Evolutionary conservation across 2,797 vertebrate species (phyloP), one percentile per base, ranked within the genome.

Genomic region (Hydrocynus forskahlii): DNA sequence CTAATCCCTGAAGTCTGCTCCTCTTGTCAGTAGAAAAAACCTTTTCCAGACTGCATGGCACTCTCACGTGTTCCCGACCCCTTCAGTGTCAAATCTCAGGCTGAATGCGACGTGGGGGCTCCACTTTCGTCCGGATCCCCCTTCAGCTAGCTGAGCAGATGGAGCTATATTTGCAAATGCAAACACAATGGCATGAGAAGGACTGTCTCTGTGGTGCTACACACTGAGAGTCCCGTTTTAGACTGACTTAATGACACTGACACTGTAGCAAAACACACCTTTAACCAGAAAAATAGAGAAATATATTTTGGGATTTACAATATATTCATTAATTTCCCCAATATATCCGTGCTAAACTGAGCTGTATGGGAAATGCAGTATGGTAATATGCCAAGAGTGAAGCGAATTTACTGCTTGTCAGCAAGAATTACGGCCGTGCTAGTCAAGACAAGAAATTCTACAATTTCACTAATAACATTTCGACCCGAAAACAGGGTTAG

Each of bases 401-500:
- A 74, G 73, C 77, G 60, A 55, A 75, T 38, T 25, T 50, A 81
- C 81, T 79, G 68, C 70, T 23, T 25, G 76, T 68, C 79, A 57
- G 72, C 55, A 7, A 12, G 4, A 35, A 35, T 16, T 17, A 7
- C 13, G 1, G 14, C 29, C 4, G 13, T 17, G 4, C 4, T 7
- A 40, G 17, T 50, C 29, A 1, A 23, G 35, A 78, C 75, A 62
- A 25, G 17, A 68, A 52, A 40, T 17, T 10, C 38, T 16, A 52
- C 29, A 8, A 40, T 7, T 14, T 43, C 52, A 80, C 72, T 83
- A 84, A 75, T 81, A 48, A 68, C 43, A 43, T 7, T 84, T 86
- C 72, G 54, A 78, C 80, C 73, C 21, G 40, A 40, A 38, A 10
- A 38, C 2, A 50, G 50, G 69, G 50, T 40, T 21, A 76, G 63